Evolutionary conservation across 1,140 invertebrate species (phyloP), one percentile per base, ranked within the genome.

Genomic region (Drosophila nigrodunni): DNA sequence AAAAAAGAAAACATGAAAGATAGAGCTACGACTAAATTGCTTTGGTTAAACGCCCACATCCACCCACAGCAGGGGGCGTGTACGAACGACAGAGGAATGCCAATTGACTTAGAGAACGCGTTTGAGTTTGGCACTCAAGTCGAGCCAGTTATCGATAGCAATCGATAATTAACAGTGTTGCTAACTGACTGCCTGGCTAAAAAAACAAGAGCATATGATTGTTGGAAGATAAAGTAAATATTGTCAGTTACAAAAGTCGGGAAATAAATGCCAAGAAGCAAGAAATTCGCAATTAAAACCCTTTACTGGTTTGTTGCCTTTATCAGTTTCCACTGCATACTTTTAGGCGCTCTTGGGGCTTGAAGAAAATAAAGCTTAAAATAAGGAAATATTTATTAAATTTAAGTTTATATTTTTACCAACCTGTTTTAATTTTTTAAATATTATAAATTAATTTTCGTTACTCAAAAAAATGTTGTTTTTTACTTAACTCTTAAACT

Each of bases 21-120:
- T 25, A 41, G 46, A 62, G 46, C 60, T 46, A 37, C 18, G 34
- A 18, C 35, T 52, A 64, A 64, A 64, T 64, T 64, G 60, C 60
- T 64, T 65, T 34, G 61, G 21, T 49, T 25, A 44, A 30, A 65
- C 61, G 25, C 47, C 35, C 49, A 49, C 25, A 50, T 35, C 30
- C 11, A 13, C 18, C 13, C 37, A 37, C 50, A 54, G n/a, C 2
- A n/a, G 52, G 11, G 9, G 34, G 30, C 11, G 15, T 13, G 13
- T 34, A 13, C 15, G 34, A 62, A 21, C 30, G 43, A 21, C 11
- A 43, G 41, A 5, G 11, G 11, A n/a, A 13, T 6, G 41, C 4
- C n/a, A 13, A 43, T 43, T 43, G 11, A 13, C 11, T 13, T 9
- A 10, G 30, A 49, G 34, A 35, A 47, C 46, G 15, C 18, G 46